Base-by-base conservation (phyloP, 2,113 vertebrate genomes). In the Lasiurus borealis region DNA sequence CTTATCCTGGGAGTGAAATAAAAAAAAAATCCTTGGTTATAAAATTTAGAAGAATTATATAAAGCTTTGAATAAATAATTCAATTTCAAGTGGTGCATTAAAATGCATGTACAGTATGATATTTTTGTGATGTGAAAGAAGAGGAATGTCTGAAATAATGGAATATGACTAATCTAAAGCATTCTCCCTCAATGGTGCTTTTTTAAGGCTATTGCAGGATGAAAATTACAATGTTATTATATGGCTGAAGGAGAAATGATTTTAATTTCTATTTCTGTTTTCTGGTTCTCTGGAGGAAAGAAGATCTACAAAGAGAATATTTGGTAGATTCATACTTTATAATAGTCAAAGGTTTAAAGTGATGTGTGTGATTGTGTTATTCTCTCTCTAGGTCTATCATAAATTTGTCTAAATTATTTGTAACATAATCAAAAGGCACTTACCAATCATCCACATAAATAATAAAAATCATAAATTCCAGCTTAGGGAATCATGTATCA, bases 401-500 rank as follows among this genome's bases (percentile, higher is more conserved):
- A 21, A 27, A 81, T 95, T 89, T 97, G 80, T 96, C 80, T 92
- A 90, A 97, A 96, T 15, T 95, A n/a, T 36, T 95, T 89, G 83
- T 81, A 97, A 91, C 97, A 76, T 57, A 88, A 97, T 95, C 48
- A 23, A 88, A 95, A 97, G 96, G 21, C 82, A 92, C 36, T 98
- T 97, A 96, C 72, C 92, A 88, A 90, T 82, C 96, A 97, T 85
- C 59, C 96, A 75, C 52, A 93, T 78, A 98, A 98, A 96, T 59
- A 94, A 71, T 90, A 96, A 86, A 96, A 98, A 96, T 94, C 97
- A 95, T 93, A 83, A 73, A 93, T 93, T 97, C 73, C 13, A 92
- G 7, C 57, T 94, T 93, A 95, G 85, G 90, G 62, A 96, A 50
- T 93, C 76, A 94, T 97, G 44, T 89, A 72, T 69, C 92, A 36